phyloP scores from a whole-genome alignment of 2,888 invertebrate species.

The Luffia ferchaultella region DNA sequence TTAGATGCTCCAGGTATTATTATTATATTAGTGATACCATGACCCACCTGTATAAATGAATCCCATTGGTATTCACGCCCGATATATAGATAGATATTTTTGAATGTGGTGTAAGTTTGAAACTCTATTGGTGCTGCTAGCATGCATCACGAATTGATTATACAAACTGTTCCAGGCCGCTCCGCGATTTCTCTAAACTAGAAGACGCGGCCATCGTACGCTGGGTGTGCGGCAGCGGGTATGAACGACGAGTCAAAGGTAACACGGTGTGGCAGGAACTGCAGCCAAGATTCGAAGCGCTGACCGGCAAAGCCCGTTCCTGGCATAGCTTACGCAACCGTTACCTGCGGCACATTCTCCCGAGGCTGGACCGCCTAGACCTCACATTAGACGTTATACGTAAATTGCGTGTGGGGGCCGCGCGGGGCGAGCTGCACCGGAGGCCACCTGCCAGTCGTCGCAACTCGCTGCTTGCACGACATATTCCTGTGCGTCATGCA shows the following conservation, averaged over 20 bases:
- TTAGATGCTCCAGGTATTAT: too few relatives aligned
- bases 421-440: slow-evolving; percentile 16
- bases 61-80: too few relatives aligned
- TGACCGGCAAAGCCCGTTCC: slow-evolving; percentile 30
- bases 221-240: slow-evolving; percentile 28
- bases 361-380: slow-evolving; percentile 28
- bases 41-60: too few relatives aligned
- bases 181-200: slow-evolving; percentile 30
- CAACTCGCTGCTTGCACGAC: not conserved
- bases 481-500: not conserved
- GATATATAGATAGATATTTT: too few relatives aligned
- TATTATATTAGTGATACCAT: too few relatives aligned
- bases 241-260: slow-evolving; percentile 39
- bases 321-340: slow-evolving; percentile 58
- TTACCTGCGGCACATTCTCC: slow-evolving; percentile 50
- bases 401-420: slow-evolving; percentile 27
- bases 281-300: slow-evolving; percentile 19
- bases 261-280: slow-evolving; percentile 42
- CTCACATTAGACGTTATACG: slow-evolving; percentile 23
- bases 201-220: slow-evolving; percentile 46
- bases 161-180: too few relatives aligned
- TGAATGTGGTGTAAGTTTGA: too few relatives aligned
- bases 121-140: too few relatives aligned
- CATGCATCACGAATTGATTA: too few relatives aligned
- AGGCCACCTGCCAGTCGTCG: not conserved